Percentiles rank a stretch among this genome's conserved stretches.
Evolutionary conservation across 2,797 vertebrate species (phyloP).

Genomic region (Enteromius thamalakanensis): DNA sequence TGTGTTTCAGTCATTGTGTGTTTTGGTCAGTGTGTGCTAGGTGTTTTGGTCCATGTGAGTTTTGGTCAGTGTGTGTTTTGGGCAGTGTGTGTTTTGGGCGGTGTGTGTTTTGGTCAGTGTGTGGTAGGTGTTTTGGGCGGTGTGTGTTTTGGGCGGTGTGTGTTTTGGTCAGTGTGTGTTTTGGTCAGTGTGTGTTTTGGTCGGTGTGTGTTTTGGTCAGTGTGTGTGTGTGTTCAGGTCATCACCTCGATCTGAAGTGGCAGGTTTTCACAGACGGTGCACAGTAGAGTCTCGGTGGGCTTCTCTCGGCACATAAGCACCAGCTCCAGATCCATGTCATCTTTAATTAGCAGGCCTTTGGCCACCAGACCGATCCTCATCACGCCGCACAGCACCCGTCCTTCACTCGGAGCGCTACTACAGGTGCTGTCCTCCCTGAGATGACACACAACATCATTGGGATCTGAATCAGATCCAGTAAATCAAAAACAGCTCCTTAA

Average conservation of each 20-base stretch:
- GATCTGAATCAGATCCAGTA: neutral
- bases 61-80: no score
- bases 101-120: no score
- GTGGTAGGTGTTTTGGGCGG: no score
- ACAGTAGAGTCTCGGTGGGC: slow-evolving; percentile 91
- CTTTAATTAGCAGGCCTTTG: slow-evolving; percentile 98
- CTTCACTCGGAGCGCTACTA: slow-evolving; percentile 67
- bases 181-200: no score
- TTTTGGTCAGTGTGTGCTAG: no score
- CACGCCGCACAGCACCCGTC: slow-evolving; percentile 91
- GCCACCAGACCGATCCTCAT: slow-evolving; percentile 97
- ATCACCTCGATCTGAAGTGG: slow-evolving; percentile 95
- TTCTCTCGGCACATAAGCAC: slow-evolving; percentile 98
- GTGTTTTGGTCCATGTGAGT: no score
- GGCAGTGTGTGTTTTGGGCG: no score
- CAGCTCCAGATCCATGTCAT: slow-evolving; percentile 97
- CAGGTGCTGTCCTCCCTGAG: slow-evolving; percentile 86
- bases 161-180: no score
- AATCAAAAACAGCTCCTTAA: neutral
- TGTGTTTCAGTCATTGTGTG: no score
- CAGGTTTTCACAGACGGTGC: slow-evolving; percentile 91
- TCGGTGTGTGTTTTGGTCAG: no score
- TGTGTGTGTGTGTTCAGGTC: neutral
- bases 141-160: no score
- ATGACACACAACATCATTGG: slow-evolving; percentile 9